Base-by-base conservation (phyloP, 2,113 vertebrate species). In the Bubo bubo region DNA sequence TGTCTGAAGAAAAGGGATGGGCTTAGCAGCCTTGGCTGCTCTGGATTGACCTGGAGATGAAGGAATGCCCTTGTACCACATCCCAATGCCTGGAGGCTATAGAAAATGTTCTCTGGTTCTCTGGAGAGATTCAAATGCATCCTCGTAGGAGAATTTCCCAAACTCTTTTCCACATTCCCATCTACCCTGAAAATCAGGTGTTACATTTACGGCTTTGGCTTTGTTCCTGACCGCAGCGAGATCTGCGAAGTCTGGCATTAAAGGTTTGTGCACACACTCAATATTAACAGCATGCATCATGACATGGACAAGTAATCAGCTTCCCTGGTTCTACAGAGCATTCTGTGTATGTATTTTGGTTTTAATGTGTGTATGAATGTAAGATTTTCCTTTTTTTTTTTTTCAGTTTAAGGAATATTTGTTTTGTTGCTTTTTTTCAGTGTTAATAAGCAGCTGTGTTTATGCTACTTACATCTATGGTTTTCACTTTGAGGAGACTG, bases 401-500 rank as follows among this genome's bases (percentile, higher is more conserved):
- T 35, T 62, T 52, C n/a, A 83, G 37, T 88, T 90, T 82, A 84
- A 88, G 90, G 88, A 95, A 63, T 95, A 93, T 95, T 97, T 93
- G 52, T 68, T 93, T 60, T 79, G 66, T 63, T 55, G 60, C 10
- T 47, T 19, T 47, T 47, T 47, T 47, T 47, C 76, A 4, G 1
- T 72, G 47, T 97, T 95, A 95, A 92, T 90, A 97, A 92, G 73
- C 68, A 92, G 88, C 88, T 96, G 80, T 90, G 91, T 97, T 97
- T 97, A 28, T 95, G 81, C 88, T 98, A 84, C 37, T 43, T 85
- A 15, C 21, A 12, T 74, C n/a, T 84, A 17, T 60, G 8, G 73
- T 95, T 86, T 72, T 95, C 17, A 58, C 39, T 90, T 94, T 91
- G 74, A 91, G 67, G 94, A 93, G 76, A 79, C 50, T 86, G 41